phyloP scores from a whole-genome alignment of 2,113 vertebrate species.

The Psammodynastes pulverulentus region DNA sequence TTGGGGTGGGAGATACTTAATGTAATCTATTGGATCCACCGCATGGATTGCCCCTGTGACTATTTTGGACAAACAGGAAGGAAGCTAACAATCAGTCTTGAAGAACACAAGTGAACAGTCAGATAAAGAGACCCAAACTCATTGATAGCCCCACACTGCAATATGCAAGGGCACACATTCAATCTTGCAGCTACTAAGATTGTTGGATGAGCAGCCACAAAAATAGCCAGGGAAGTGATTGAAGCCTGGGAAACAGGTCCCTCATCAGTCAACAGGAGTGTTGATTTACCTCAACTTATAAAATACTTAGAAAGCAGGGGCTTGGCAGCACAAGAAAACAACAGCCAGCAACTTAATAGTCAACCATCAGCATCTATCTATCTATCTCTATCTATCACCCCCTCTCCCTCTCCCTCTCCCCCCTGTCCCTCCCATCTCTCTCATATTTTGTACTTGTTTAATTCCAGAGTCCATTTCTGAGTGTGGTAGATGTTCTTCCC shows the following conservation, averaged over 20 bases:
- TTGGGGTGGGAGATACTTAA: background rate
- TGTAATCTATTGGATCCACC: background rate
- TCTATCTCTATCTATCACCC: background rate
- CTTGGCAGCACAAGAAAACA: background rate
- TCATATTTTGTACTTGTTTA: constrained; percentile 16
- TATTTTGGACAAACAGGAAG: background rate
- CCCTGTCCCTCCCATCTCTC: no score
- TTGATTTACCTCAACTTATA: background rate
- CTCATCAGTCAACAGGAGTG: background rate
- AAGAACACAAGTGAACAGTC: background rate
- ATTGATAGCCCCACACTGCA: background rate
- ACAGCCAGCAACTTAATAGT: background rate
- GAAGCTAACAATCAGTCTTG: no score
- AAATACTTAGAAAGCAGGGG: background rate
- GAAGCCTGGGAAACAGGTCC: background rate
- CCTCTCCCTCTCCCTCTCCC: no score
- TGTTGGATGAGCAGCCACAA: background rate
- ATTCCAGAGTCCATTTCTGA: constrained; percentile 12
- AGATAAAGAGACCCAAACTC: background rate
- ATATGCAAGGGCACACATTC: background rate
- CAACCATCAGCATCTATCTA: background rate
- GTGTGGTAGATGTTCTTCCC: background rate
- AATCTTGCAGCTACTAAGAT: background rate
- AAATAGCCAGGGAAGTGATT: background rate
- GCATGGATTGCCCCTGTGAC: background rate